phyloP scores from a whole-genome alignment of 2,113 vertebrate genomes.

The Chaetops frenatus region DNA sequence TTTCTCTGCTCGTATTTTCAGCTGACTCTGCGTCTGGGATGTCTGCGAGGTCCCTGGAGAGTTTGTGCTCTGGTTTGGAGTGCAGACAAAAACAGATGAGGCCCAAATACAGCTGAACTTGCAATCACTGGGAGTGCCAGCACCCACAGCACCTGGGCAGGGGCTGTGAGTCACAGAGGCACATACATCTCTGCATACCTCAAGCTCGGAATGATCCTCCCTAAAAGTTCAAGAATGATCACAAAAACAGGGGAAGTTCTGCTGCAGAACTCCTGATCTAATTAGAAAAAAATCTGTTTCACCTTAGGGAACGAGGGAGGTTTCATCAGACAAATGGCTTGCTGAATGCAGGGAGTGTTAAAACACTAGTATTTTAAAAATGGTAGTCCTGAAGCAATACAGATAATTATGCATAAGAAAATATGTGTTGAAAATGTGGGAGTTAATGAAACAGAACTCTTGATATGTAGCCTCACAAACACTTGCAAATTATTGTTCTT shows the following conservation, averaged over 20 bases:
- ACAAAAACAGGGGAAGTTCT: neutral
- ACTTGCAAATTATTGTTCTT: constrained; percentile 11
- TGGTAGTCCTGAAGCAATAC: constrained; percentile 11
- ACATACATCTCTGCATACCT: neutral
- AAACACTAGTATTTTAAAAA: constrained; percentile 21
- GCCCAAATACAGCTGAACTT: neutral
- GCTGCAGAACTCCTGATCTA: neutral
- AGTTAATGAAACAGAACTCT: constrained; percentile 57
- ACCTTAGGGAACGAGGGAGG: constrained; percentile 23
- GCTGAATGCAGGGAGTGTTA: neutral
- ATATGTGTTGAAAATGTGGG: constrained; percentile 27
- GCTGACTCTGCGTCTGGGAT: neutral
- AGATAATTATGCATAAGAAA: constrained; percentile 41
- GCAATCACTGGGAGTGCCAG: neutral
- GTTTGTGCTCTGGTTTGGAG: neutral
- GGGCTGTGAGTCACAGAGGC: neutral
- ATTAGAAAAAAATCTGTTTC: constrained; percentile 28
- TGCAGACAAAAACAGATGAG: neutral
- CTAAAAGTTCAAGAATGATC: neutral
- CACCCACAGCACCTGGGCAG: neutral
- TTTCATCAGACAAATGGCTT: constrained; percentile 47
- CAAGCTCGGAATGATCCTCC: neutral
- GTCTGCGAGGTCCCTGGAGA: neutral
- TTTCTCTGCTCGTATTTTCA: neutral
- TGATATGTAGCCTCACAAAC: constrained; percentile 18